Evolutionary conservation across 92 coral and sea anemone genomes (phyloP), one percentile per base, ranked within the genome.

Genomic region (Parazoanthus darwini): DNA sequence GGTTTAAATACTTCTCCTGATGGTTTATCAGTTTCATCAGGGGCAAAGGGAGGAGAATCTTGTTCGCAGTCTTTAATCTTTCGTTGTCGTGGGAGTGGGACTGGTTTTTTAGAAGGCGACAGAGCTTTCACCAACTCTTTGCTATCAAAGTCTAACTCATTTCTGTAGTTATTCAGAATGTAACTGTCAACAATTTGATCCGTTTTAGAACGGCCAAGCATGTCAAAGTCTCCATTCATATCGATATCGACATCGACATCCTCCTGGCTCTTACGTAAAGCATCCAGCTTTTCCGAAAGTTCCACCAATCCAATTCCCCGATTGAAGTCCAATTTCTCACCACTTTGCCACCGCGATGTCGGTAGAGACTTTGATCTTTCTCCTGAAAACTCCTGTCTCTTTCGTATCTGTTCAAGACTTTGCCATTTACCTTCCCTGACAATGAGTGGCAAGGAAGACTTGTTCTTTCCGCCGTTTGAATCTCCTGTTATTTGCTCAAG

Each of bases 361-460:
- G 96, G 95, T 42, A 94, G 74, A 4, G 98, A 94, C 80, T 88
- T 82, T 3, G 98, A 92, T 63, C 98, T 71, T 63, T 88, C 91
- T 11, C 95, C 96, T 7, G 89, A 88, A 79, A 94, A 95, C n/a
- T 92, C 92, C 59, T 88, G 80, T 82, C 88, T 89, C 71, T 89
- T 89, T 42, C 91, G 89, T 77, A 96, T 84, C 85, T 92, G 97
- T 68, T 95, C 99, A 91, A 96, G 25, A 50, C 98, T 96, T 79
- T 95, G 92, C 98, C 98, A 95, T 70, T 95, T 93, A 3, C 98
- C 98, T 8, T 90, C 92, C 63, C 98, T 88, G 16, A 94, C 92
- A 36, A 95, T 90, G 0, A 70, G 58, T 18, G 98, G 98, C 94
- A 93, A 90, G 4, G 93, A 85, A 0, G 93, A 74, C 20, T 94